Conservation (phyloP, 2,797 vertebrate species). For the Crax fasciolata region DNA sequence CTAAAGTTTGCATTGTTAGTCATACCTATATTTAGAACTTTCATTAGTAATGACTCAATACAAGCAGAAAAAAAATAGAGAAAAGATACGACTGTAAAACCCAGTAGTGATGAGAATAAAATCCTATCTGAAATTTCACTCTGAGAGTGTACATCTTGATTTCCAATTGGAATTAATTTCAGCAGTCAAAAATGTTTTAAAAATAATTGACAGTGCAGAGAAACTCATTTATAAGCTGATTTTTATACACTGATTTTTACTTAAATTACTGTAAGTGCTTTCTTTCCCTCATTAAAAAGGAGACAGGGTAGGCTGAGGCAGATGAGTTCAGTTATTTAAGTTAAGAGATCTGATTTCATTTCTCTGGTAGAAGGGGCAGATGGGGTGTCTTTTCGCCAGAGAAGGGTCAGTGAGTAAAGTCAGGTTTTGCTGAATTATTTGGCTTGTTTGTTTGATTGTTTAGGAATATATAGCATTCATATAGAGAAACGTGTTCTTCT, state of each 20-base stretch:
- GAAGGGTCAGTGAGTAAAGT: not conserved
- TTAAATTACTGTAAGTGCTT: constrained; percentile 68
- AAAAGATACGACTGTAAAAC: constrained; percentile 52
- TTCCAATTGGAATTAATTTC: constrained; percentile 73
- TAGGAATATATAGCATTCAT: not conserved
- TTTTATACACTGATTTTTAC: constrained; percentile 57
- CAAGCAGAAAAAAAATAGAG: constrained; percentile 32
- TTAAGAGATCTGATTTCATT: constrained; percentile 27
- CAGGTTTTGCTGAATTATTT: not conserved
- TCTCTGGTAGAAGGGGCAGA: not conserved
- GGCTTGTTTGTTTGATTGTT: not conserved
- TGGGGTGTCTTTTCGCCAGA: not conserved
- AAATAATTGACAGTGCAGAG: constrained; percentile 66
- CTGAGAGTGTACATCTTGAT: constrained; percentile 33
- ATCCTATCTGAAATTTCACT: constrained; percentile 20
- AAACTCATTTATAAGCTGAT: constrained; percentile 51
- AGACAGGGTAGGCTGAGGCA: constrained; percentile 49
- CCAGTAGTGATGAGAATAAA: constrained; percentile 50
- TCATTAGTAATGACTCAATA: constrained; percentile 73
- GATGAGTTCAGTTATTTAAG: constrained; percentile 40
- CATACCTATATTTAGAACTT: constrained; percentile 82
- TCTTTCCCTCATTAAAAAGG: constrained; percentile 61
- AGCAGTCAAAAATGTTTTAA: constrained; percentile 68
- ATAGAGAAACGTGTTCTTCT: not conserved
- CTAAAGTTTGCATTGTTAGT: constrained; percentile 80